phyloP scores from a whole-genome alignment of 2,113 vertebrate genomes.

The Heterotis niloticus region DNA sequence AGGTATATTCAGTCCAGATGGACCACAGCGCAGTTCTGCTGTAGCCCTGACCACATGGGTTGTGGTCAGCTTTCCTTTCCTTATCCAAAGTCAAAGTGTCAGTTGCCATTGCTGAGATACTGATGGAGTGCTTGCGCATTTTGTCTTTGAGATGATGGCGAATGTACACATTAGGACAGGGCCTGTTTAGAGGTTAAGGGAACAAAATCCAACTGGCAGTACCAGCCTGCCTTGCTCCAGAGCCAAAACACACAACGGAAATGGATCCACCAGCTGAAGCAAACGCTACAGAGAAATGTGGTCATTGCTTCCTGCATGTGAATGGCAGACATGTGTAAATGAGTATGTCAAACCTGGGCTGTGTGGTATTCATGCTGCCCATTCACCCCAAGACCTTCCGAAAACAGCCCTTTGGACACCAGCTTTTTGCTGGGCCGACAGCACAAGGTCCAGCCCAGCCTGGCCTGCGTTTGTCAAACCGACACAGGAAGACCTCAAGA shows the following conservation, averaged over 20 bases:
- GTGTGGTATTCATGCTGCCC: neutral
- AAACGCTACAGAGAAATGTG: conserved; percentile 26
- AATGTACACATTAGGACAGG: neutral
- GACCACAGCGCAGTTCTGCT: neutral
- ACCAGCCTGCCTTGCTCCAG: neutral
- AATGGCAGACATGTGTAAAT: too few species aligned
- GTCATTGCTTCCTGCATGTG: neutral
- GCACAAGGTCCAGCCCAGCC: neutral
- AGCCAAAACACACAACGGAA: neutral
- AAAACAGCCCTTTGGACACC: conserved; percentile 32
- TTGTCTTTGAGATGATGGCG: too few species aligned
- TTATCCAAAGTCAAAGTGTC: neutral
- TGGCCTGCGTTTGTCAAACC: neutral
- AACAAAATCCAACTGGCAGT: conserved; percentile 7
- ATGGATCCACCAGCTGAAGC: conserved; percentile 15
- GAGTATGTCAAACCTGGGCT: too few species aligned
- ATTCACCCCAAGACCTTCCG: neutral
- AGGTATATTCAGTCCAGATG: too few species aligned
- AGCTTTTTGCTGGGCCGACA: neutral
- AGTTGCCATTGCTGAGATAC: neutral
- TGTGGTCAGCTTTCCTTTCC: neutral
- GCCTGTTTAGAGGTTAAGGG: neutral
- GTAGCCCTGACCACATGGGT: neutral
- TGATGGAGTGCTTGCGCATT: neutral
- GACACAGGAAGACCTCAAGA: neutral